Evolutionary conservation across 1,140 invertebrate genomes (phyloP), one percentile per base, ranked within the genome.

Genomic region (Spodoptera frugiperda): DNA sequence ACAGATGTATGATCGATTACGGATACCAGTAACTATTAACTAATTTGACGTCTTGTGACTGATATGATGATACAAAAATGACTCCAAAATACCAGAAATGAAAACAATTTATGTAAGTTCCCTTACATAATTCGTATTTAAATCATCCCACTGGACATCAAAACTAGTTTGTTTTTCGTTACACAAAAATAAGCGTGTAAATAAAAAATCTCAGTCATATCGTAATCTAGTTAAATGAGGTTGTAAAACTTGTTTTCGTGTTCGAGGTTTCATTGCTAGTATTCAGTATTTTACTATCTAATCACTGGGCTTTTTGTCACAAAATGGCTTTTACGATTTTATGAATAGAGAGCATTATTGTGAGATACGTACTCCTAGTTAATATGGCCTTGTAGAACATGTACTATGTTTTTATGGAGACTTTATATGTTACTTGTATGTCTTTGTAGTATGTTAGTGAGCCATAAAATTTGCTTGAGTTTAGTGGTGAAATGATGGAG

Each of bases 221-320:
- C 61, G 61, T 65, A 65, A 65, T 65, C 61, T 6, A 65, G 11
- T 65, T 65, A 65, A 65, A 65, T 65, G 19, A 21, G 11, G 61
- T 11, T 65, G 19, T 65, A 65, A 44, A 65, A 65, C 39, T 65
- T 65, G 61, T 65, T 65, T 65, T 14, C 61, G 15, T 21, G 12
- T 17, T 4, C 39, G 44, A 17, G 15, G 15, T 48, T 65, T 48
- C 61, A 65, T 65, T 39, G 61, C 44, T 21, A 19, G 39, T 61
- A 65, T 65, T 65, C 12, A 21, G 39, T 21, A 65, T 65, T 65
- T 65, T 46, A 65, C 61, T 65, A 48, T 65, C 61, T 65, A 65
- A 65, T 65, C 61, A 48, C 44, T 46, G 46, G 33, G 30, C 48
- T 65, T 65, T 65, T 48, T 15, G 25, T 30, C 15, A 46, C 39